A percentile compares a stretch with the other conserved stretches of the same genome.
Evolutionary conservation across 1,140 invertebrate species (phyloP).

Genomic region (Tenebrio molitor): DNA sequence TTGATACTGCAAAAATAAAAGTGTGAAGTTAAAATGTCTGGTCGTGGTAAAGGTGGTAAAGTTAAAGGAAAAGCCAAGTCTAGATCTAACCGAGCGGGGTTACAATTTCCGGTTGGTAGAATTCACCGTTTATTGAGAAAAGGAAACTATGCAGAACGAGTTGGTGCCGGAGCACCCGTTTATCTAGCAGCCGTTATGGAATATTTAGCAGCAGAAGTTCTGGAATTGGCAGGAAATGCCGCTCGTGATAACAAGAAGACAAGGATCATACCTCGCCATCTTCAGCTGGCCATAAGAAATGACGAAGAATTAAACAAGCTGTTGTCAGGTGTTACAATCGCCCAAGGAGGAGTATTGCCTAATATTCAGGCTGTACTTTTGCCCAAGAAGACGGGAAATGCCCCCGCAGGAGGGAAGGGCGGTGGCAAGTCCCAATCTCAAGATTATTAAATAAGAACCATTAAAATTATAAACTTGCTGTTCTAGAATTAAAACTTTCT

Average conservation of each 20-base stretch:
- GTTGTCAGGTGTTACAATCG: conserved; percentile 84
- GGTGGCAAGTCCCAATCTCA: conserved; percentile 5
- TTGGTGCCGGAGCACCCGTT: conserved; percentile 79
- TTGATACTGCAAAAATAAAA: background rate
- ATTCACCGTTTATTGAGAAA: conserved; percentile 79
- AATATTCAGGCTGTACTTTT: conserved; percentile 81
- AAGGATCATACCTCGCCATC: conserved; percentile 85
- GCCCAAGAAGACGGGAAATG: conserved; percentile 68
- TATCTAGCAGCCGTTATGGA: conserved; percentile 78
- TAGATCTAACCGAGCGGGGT: conserved; percentile 70
- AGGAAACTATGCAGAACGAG: conserved; percentile 80
- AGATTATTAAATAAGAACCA: conserved; percentile 19
- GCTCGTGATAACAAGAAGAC: conserved; percentile 76
- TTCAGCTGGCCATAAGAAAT: conserved; percentile 86
- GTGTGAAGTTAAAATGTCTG: conserved; percentile 67
- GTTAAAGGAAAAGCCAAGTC: conserved; percentile 66
- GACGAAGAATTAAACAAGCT: conserved; percentile 89
- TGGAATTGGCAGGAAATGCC: conserved; percentile 85
- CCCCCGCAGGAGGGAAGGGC: background rate
- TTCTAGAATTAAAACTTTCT: no score
- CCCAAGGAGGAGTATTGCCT: conserved; percentile 87
- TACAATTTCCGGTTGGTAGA: conserved; percentile 80
- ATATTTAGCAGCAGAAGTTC: conserved; percentile 78
- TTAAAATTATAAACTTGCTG: background rate
- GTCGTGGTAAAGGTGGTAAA: conserved; percentile 75